phyloP scores from a whole-genome alignment of 1,140 invertebrate species.

The Drosophila gunungcola region DNA sequence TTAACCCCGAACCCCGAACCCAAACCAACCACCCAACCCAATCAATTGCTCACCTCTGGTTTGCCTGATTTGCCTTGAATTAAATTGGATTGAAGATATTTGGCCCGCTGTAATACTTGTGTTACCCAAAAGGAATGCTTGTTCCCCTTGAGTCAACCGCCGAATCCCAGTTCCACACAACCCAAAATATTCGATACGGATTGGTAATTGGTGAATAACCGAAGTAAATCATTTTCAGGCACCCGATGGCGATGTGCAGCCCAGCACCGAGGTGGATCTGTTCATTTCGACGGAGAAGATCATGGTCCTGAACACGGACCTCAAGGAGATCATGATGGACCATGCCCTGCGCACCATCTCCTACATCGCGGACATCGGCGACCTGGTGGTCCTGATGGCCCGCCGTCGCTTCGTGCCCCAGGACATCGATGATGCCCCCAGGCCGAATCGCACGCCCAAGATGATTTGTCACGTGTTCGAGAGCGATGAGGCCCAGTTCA shows the following conservation, averaged over 20 bases:
- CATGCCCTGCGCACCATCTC: slow-evolving; percentile 99
- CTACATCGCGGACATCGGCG: slow-evolving; percentile 99
- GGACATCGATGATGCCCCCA: slow-evolving; percentile 80
- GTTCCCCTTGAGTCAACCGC: neutral
- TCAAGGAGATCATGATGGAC: slow-evolving; percentile 99
- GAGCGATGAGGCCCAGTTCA: slow-evolving; percentile 99
- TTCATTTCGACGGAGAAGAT: slow-evolving; percentile 99
- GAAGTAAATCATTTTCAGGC: slow-evolving; percentile 88
- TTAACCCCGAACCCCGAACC: neutral
- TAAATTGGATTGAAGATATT: slow-evolving; percentile 25
- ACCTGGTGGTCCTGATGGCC: slow-evolving; percentile 99
- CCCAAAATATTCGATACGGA: neutral
- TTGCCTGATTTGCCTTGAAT: slow-evolving; percentile 46
- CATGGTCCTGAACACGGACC: slow-evolving; percentile 99
- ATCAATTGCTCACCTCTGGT: slow-evolving; percentile 1
- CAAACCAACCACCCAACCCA: neutral
- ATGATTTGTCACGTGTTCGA: slow-evolving; percentile 99
- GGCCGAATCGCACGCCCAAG: slow-evolving; percentile 96
- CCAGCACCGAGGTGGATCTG: slow-evolving; percentile 99
- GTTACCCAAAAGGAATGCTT: slow-evolving; percentile 20
- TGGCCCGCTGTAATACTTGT: slow-evolving; percentile 32
- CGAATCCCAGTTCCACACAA: neutral
- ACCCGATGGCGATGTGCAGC: slow-evolving; percentile 99
- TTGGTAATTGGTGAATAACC: neutral
- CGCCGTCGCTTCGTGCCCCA: slow-evolving; percentile 95